Base-by-base conservation (phyloP, 2,888 invertebrate species). In the Lepidonotus clava region DNA sequence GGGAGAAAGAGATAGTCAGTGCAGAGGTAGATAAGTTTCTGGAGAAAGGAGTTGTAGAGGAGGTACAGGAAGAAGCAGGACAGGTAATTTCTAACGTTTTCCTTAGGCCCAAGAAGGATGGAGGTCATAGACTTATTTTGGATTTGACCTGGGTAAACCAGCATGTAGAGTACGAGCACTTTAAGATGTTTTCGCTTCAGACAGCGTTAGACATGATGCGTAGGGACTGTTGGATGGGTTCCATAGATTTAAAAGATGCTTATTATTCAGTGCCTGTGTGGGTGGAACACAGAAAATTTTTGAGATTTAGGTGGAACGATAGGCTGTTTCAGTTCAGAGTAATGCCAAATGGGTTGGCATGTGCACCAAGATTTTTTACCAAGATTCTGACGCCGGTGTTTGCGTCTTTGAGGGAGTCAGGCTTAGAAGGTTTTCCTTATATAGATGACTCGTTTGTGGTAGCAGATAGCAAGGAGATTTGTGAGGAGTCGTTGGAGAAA, bases 381-480 rank as follows among this genome's bases (percentile, higher is more conserved):
- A 76, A 76, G 28, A 76, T 76, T 4, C 24, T 76, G 24, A 34
- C 76, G 8, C 76, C 76, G 14, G 38, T 76, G 1, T 76, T 76
- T 76, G 76, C 76, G 5, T 1, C 4, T 4, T 14, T 34, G 8
- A 28, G 36, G 5, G 0, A 21, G 4, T n/a, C 4, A 2, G 76
- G 40, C 1, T 21, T 40, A 1, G 36, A 76, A 76, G 34, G 76
- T 76, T 76, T 76, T 38, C n/a, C 8, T 6, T 76, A 76, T 28
- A 40, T 36, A 1, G 76, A 76, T 38, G 38, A 76, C 28, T 18
- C 28, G 8, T 67, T 5, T n/a, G n/a, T n/a, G n/a, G n/a, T n/a
- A n/a, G n/a, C n/a, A n/a, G n/a, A n/a, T n/a, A n/a, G n/a, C n/a
- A 8, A 1, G 6, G n/a, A 40, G 38, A 38, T 36, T 2, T 76